These are phyloP conservation scores for Emydura subglobosa DNA, from an alignment of 2,113 vertebrate species.

Conservation along the genomic window DNA sequence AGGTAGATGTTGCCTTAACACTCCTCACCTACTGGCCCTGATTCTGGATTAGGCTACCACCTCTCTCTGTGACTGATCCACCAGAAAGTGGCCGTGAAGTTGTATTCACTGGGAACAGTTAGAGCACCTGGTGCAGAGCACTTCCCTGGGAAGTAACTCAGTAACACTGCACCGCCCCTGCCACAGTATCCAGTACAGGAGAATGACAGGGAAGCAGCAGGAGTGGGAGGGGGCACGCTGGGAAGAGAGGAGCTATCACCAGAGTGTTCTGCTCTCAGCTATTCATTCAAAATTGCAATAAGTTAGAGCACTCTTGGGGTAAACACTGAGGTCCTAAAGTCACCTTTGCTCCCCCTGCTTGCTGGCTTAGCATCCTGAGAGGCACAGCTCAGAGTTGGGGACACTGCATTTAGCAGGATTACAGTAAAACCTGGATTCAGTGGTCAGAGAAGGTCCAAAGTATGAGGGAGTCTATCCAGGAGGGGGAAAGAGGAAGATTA, in stretches of 20 bases:
- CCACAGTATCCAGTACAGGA: background rate
- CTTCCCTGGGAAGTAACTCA: too few species aligned
- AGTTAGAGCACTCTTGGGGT: background rate
- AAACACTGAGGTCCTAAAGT: background rate
- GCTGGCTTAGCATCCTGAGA: background rate
- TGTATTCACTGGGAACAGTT: background rate
- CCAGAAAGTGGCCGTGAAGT: background rate
- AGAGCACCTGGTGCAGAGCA: background rate
- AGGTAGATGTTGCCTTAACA: background rate
- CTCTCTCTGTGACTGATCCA: background rate
- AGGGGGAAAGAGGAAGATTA: background rate
- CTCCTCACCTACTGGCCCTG: background rate
- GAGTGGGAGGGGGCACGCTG: background rate
- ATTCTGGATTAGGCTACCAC: background rate
- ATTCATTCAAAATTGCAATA: background rate
- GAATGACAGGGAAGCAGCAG: background rate
- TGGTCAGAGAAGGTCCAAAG: background rate
- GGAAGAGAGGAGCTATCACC: background rate
- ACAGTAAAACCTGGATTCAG: background rate
- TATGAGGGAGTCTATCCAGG: background rate
- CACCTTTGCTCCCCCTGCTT: background rate
- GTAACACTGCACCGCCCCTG: background rate
- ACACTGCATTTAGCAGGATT: background rate
- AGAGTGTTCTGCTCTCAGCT: background rate
- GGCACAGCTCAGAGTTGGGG: background rate